Evolutionary conservation across 2,113 vertebrate genomes (phyloP).

Genomic region (Tenebrosternarchus preto): DNA sequence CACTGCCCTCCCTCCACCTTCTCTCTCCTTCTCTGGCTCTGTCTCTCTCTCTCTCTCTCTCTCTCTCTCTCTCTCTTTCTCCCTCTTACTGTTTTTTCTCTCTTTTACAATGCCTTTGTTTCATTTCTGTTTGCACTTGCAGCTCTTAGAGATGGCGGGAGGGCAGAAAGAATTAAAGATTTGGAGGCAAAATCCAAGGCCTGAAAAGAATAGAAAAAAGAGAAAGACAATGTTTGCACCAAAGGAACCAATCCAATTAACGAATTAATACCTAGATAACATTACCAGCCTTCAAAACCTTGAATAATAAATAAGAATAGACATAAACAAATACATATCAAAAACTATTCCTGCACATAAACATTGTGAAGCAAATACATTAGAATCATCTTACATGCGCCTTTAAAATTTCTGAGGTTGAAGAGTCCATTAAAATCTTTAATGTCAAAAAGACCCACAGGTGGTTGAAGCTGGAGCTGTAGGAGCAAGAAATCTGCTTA

Average conservation of each 20-base stretch:
- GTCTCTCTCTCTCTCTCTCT: conserved; percentile 23
- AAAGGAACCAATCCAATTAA: conserved; percentile 8
- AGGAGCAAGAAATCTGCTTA: no score
- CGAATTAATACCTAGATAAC: conserved; percentile 17
- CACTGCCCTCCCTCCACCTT: conserved; percentile 60
- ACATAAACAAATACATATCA: conserved; percentile 1
- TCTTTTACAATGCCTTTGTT: conserved; percentile 45
- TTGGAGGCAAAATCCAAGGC: conserved; percentile 14
- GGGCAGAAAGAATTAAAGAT: conserved; percentile 10
- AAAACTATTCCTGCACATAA: background rate
- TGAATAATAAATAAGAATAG: conserved; percentile 24
- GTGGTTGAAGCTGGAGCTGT: no score
- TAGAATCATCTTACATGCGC: background rate
- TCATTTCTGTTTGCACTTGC: conserved; percentile 24
- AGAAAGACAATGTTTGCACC: background rate
- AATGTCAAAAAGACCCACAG: background rate
- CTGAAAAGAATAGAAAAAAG: conserved; percentile 15
- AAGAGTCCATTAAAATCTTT: background rate
- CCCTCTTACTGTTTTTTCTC: conserved; percentile 19
- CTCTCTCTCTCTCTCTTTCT: background rate
- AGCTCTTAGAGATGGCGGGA: background rate
- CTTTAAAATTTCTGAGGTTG: background rate
- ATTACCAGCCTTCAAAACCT: background rate
- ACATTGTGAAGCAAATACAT: background rate
- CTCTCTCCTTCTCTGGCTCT: conserved; percentile 44